Evolutionary conservation across 2,888 invertebrate species (phyloP).

Genomic region (Cacoxenus indagator): DNA sequence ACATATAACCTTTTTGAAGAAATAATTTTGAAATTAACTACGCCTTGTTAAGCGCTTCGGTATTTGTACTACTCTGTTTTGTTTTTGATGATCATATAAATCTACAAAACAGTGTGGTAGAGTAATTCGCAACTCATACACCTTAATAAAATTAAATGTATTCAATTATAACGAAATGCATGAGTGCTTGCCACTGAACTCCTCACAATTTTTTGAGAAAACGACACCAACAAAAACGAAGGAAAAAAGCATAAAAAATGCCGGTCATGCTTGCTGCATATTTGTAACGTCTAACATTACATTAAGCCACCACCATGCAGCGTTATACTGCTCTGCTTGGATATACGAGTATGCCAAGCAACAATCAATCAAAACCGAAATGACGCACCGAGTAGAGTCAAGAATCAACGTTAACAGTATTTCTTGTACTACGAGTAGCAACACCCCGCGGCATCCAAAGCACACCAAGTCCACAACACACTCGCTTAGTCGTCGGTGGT

Average conservation of each 20-base stretch:
- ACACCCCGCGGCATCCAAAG: not conserved
- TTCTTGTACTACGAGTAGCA: not conserved
- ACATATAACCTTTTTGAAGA: no score
- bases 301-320: not conserved
- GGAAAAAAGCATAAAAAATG: not conserved
- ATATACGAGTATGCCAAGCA: constrained; percentile 34
- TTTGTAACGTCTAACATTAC: constrained; percentile 19
- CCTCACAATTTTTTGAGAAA: not conserved
- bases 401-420: not conserved
- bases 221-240: not conserved
- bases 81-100: no score
- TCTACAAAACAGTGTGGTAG: no score
- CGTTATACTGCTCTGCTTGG: not conserved
- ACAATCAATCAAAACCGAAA: constrained; percentile 56
- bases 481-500: not conserved
- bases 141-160: no score
- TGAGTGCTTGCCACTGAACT: no score
- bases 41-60: no score
- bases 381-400: constrained; percentile 37
- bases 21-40: no score
- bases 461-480: not conserved
- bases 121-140: no score
- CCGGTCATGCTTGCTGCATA: constrained; percentile 17
- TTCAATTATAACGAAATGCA: no score
- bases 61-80: no score